Conservation (phyloP, 2,888 invertebrate species). For the Brachyptera risi region DNA sequence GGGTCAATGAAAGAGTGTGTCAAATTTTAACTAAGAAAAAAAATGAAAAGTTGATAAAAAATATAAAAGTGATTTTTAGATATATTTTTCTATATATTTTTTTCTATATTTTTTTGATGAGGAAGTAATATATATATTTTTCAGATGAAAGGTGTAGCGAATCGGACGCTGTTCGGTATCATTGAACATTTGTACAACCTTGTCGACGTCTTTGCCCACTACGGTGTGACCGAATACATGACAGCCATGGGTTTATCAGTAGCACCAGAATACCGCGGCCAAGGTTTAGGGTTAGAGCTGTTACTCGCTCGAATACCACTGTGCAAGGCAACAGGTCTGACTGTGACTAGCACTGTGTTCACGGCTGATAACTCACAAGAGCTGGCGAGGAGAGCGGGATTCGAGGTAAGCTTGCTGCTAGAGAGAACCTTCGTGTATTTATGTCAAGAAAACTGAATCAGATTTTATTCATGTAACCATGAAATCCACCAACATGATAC, state of each 20-base stretch:
- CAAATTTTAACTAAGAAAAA: no score
- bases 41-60: no score
- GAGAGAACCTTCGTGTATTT: no score
- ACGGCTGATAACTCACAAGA: conserved; percentile 26
- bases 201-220: conserved; percentile 47
- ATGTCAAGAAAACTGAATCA: no score
- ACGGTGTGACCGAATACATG: conserved; percentile 46
- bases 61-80: no score
- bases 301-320: conserved; percentile 45
- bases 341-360: conserved; percentile 27
- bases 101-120: no score
- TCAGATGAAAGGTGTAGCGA: conserved; percentile 10
- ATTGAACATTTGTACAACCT: conserved; percentile 31
- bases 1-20: no score
- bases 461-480: no score
- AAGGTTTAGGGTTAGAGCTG: conserved; percentile 47
- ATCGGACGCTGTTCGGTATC: neutral
- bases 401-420: conserved; percentile 24
- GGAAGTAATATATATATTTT: no score
- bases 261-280: conserved; percentile 47
- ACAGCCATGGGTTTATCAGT: conserved; percentile 51
- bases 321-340: conserved; percentile 20
- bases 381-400: conserved; percentile 23
- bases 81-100: no score
- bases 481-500: no score